Base-by-base conservation (phyloP, 2,888 invertebrate species). In the Ochropacha duplaris region DNA sequence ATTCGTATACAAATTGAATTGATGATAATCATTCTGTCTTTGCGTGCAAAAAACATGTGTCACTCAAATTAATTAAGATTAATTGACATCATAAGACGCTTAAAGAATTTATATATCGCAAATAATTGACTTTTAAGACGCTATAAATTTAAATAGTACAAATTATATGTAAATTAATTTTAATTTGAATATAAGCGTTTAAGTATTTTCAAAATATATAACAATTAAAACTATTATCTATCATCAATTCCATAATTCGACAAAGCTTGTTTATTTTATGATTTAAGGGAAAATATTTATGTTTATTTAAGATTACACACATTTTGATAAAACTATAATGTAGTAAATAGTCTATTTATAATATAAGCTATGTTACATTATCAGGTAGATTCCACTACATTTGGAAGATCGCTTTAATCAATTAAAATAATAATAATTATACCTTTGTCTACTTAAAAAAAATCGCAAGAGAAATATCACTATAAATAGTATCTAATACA, bases 361-460 rank as follows among this genome's bases (percentile, higher is more conserved):
- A 52, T 57, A 54, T 60, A 61, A 63, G 60, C 63, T 56, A 60
- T 52, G 57, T 65, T 60, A 67, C 62, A 68, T 54, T 69, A 72
- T 69, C 73, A 61, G 69, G 63, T 68, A 78, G 71, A 71, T 79
- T 76, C 76, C 72, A 74, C 78, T 78, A 79, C 76, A 68, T 64
- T 74, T 70, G 71, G 68, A 76, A 76, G 73, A 72, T 68, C 61
- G 64, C 62, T n/a, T n/a, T n/a, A n/a, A n/a, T n/a, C n/a, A n/a
- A n/a, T n/a, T n/a, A n/a, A n/a, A n/a, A n/a, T n/a, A n/a, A n/a
- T n/a, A 59, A 58, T 69, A 56, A 59, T 65, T 65, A 61, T 54
- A 59, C 22, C 64, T 58, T 64, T 51, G 60, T 59, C 24, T 58
- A 63, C 54, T 57, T 60, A 58, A 57, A 51, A 52, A n/a, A 59